A percentile compares a stretch with the other conserved stretches of the same genome.
These are phyloP conservation scores for Notodonta ziczac DNA, from an alignment of 2,888 invertebrate genomes.

Conservation along the genomic window DNA sequence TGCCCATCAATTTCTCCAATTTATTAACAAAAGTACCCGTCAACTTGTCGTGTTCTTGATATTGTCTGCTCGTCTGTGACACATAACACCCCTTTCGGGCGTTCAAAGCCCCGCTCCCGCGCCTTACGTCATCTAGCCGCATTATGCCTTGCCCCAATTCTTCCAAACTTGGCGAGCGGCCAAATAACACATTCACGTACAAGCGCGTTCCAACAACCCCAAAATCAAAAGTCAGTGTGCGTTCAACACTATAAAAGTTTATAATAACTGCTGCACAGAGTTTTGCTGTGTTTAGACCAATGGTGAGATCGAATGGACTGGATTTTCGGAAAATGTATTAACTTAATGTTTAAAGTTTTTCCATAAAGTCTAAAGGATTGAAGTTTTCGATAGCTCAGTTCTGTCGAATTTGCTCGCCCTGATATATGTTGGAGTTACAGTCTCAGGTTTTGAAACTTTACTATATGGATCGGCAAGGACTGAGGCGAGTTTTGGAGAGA, in stretches of 20 bases:
- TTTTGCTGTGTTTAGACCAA: neutral
- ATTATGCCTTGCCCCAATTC: conserved; percentile 50
- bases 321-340: neutral
- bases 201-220: conserved; percentile 17
- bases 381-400: neutral
- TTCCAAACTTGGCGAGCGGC: conserved; percentile 43
- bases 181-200: conserved; percentile 35
- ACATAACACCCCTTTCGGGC: conserved; percentile 17
- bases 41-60: conserved; percentile 19
- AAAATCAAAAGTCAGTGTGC: neutral
- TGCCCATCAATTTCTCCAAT: conserved; percentile 14
- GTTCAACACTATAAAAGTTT: neutral
- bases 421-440: neutral
- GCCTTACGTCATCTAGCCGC: conserved; percentile 49
- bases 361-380: neutral
- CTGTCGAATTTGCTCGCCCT: neutral
- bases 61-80: conserved; percentile 26
- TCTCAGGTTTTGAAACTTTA: too few relatives aligned
- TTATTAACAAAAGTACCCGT: conserved; percentile 20
- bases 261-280: neutral
- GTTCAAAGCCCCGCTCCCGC: conserved; percentile 18
- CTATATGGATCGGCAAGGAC: too few relatives aligned
- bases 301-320: neutral
- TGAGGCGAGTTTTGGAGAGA: too few relatives aligned
- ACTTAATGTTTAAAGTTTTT: neutral